These are phyloP conservation scores for Mesaphorura yosii DNA, from an alignment of 1,140 invertebrate genomes.

Conservation along the genomic window DNA sequence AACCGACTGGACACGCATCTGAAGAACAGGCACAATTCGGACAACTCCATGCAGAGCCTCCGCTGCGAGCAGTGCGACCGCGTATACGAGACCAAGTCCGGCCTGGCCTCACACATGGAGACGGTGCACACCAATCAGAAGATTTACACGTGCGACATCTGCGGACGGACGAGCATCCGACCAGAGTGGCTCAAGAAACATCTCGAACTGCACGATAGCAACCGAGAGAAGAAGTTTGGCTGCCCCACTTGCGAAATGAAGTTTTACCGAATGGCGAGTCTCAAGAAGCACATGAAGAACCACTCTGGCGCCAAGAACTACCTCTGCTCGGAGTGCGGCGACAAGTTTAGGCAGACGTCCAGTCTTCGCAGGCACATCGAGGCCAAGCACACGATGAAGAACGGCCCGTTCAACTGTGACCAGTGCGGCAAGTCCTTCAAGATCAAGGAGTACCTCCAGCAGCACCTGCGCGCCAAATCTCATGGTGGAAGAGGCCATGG, in stretches of 20 bases:
- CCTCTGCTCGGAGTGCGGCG: background rate
- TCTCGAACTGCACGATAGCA: background rate
- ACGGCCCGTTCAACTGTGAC: background rate
- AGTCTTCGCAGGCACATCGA: background rate
- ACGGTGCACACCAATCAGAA: background rate
- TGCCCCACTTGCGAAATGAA: background rate
- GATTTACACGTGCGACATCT: background rate
- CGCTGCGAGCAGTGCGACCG: background rate
- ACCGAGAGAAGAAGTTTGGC: background rate
- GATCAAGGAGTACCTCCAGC: constrained; percentile 1
- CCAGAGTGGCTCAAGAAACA: background rate
- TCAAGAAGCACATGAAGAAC: background rate
- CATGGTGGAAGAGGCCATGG: constrained; percentile 4
- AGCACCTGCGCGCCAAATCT: background rate
- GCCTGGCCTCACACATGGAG: background rate
- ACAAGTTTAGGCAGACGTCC: background rate
- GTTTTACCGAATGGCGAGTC: background rate
- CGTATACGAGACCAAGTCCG: background rate
- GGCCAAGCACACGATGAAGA: background rate
- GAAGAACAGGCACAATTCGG: background rate
- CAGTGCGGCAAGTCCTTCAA: constrained; percentile 6
- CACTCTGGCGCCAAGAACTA: background rate
- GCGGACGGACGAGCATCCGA: background rate
- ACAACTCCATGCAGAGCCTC: background rate
- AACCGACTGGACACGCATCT: background rate